A percentile compares a stretch with the other conserved stretches of the same genome.
These are phyloP conservation scores for Paedocypris micromegethes DNA, from an alignment of 2,797 vertebrate genomes.

Conservation along the genomic window DNA sequence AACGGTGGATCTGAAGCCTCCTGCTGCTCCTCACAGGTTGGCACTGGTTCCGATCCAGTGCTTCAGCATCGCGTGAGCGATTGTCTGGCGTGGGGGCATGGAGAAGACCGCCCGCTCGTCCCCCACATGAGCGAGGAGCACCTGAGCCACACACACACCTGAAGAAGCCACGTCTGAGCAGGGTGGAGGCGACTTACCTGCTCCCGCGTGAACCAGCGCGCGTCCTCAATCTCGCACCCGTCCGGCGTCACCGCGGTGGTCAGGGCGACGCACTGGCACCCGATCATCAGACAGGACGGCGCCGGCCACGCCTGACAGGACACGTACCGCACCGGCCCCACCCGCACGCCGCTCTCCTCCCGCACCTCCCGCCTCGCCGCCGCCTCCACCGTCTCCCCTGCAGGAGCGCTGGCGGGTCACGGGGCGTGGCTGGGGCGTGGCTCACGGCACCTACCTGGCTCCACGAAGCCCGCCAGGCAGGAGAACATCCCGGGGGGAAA, in stretches of 20 bases:
- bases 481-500: constrained; percentile 86
- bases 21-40: constrained; percentile 60
- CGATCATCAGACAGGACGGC: constrained; percentile 94
- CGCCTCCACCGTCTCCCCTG: constrained; percentile 86
- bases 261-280: constrained; percentile 81
- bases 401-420: not conserved
- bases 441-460: constrained; percentile 73
- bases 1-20: too few relatives aligned
- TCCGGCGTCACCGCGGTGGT: constrained; percentile 88
- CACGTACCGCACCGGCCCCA: constrained; percentile 81
- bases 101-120: constrained; percentile 63
- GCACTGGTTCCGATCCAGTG: constrained; percentile 83
- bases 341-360: constrained; percentile 86
- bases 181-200: constrained; percentile 65
- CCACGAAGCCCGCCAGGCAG: constrained; percentile 92
- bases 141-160: constrained; percentile 63
- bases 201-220: constrained; percentile 87
- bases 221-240: constrained; percentile 89
- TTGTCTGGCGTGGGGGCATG: constrained; percentile 78
- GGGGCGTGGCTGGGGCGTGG: constrained; percentile 72
- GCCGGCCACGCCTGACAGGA: constrained; percentile 94
- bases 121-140: constrained; percentile 72
- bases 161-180: constrained; percentile 74
- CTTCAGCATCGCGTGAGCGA: constrained; percentile 86
- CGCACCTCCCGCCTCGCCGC: constrained; percentile 88